These are phyloP conservation scores for Hololepta plana DNA, from an alignment of 2,888 invertebrate species.

Conservation along the genomic window DNA sequence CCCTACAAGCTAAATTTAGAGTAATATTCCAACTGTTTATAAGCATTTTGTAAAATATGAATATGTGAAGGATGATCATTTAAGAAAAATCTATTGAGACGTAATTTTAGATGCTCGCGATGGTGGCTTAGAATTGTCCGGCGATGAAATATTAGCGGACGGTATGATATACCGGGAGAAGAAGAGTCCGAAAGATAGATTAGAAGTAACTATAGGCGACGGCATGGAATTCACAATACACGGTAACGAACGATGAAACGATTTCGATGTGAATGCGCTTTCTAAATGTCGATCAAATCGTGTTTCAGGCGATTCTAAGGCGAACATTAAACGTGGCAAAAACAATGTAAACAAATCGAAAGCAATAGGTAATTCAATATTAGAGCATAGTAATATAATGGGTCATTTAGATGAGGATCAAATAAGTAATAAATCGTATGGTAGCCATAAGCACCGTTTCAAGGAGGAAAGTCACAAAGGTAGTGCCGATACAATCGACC, in stretches of 20 bases:
- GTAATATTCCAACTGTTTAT: slow-evolving; percentile 17
- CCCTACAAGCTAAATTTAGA: slow-evolving; percentile 8
- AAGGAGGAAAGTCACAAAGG: slow-evolving; percentile 87
- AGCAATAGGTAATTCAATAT: slow-evolving; percentile 58
- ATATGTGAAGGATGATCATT: too few species aligned
- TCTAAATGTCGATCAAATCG: too few species aligned
- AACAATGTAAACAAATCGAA: slow-evolving; percentile 62
- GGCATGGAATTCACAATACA: slow-evolving; percentile 90
- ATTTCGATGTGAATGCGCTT: too few species aligned
- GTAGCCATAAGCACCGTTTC: slow-evolving; percentile 79
- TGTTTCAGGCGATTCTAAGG: slow-evolving; percentile 55
- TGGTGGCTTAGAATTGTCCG: slow-evolving; percentile 28
- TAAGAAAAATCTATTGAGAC: too few species aligned
- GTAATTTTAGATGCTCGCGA: slow-evolving; percentile 42
- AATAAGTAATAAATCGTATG: slow-evolving; percentile 80
- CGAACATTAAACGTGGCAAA: slow-evolving; percentile 67
- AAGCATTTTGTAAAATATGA: too few species aligned
- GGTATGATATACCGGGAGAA: slow-evolving; percentile 73
- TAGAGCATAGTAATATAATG: slow-evolving; percentile 24
- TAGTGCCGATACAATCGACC: slow-evolving; percentile 65
- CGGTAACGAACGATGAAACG: slow-evolving; percentile 38
- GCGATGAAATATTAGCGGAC: slow-evolving; percentile 58
- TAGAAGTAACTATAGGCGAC: slow-evolving; percentile 82
- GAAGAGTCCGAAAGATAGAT: slow-evolving; percentile 68
- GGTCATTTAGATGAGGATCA: slow-evolving; percentile 46